phyloP scores from a whole-genome alignment of 2,888 invertebrate species.

The Phania funesta region DNA sequence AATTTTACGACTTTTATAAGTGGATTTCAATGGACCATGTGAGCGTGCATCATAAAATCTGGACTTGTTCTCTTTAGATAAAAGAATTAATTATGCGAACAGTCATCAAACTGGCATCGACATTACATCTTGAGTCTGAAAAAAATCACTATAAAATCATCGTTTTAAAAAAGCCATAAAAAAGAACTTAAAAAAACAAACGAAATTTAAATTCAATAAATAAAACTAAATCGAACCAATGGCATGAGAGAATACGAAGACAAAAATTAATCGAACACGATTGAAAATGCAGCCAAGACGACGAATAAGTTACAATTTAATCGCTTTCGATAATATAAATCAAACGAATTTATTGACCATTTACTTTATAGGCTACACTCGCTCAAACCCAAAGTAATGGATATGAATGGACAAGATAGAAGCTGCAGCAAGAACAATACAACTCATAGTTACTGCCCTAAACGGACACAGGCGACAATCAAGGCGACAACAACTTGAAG shows the following conservation, averaged over 20 bases:
- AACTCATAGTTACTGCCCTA: constrained; percentile 43
- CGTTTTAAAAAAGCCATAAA: constrained; percentile 34
- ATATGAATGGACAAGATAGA: constrained; percentile 15
- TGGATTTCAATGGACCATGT: constrained; percentile 19
- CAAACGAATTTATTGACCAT: constrained; percentile 68
- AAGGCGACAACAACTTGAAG: constrained; percentile 57
- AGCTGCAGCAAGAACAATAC: constrained; percentile 51
- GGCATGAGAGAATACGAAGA: constrained; percentile 13
- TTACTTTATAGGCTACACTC: constrained; percentile 45
- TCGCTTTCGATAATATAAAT: constrained; percentile 69
- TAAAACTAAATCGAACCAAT: constrained; percentile 58
- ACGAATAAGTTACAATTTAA: constrained; percentile 66
- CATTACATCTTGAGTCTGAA: constrained; percentile 4
- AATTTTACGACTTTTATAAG: constrained; percentile 2
- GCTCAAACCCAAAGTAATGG: not conserved
- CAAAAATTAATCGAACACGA: constrained; percentile 38
- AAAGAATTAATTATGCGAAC: constrained; percentile 29
- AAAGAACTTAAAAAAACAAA: constrained; percentile 11
- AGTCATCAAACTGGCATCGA: constrained; percentile 21
- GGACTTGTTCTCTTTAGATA: constrained; percentile 8
- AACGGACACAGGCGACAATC: constrained; percentile 52
- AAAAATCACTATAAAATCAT: constrained; percentile 26
- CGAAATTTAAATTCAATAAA: constrained; percentile 53
- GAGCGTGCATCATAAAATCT: constrained; percentile 6
- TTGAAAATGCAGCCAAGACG: constrained; percentile 46